A percentile compares a stretch with the other conserved stretches of the same genome.
Conservation (phyloP, 2,888 invertebrate species). For the Zelleria hepariella region DNA sequence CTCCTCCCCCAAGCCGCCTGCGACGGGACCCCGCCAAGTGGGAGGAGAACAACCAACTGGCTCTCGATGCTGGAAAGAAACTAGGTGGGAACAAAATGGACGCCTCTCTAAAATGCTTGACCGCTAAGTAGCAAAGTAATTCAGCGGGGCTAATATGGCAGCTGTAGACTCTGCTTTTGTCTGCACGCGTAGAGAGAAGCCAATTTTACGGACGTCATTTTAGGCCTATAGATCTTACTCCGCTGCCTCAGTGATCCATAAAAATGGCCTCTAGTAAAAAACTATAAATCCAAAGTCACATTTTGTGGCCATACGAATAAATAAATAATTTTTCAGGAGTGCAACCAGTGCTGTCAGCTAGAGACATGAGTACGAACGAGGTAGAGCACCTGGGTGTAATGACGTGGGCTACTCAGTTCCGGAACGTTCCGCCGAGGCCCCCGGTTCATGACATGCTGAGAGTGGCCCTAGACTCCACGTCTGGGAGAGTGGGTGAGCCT, state of each 20-base stretch:
- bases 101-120: too few species aligned
- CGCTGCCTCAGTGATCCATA: too few species aligned
- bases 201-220: too few species aligned
- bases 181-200: too few species aligned
- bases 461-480: conserved; percentile 85
- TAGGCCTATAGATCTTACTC: too few species aligned
- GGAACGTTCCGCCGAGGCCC: conserved; percentile 88
- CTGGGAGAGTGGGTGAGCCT: conserved; percentile 88
- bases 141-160: too few species aligned
- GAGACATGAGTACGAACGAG: conserved; percentile 95
- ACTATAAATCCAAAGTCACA: too few species aligned
- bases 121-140: too few species aligned
- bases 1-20: conserved; percentile 85
- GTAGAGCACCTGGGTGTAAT: conserved; percentile 97
- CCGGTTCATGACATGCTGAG: conserved; percentile 86
- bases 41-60: conserved; percentile 86
- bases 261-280: too few species aligned
- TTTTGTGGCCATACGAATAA: too few species aligned
- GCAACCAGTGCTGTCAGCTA: conserved; percentile 90
- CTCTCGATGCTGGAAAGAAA: conserved; percentile 79
- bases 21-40: conserved; percentile 82
- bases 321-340: conserved; percentile 82
- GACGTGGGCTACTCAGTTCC: conserved; percentile 95
- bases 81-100: conserved; percentile 54
- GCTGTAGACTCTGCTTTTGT: too few species aligned